Evolutionary conservation across 2,113 vertebrate genomes (phyloP).

Genomic region (Choloepus hoffmanni): DNA sequence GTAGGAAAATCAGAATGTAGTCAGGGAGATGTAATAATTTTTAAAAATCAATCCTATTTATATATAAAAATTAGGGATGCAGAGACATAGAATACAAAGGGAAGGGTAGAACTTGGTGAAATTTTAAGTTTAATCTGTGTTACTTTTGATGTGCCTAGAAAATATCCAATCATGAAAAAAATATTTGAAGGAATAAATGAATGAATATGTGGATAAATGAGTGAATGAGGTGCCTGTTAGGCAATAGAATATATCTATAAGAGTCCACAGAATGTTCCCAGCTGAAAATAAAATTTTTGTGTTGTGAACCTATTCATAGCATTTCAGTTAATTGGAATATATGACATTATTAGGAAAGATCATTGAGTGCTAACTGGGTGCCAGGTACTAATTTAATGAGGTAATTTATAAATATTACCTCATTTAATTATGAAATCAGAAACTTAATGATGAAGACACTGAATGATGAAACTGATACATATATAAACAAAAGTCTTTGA

Average conservation of each 20-base stretch:
- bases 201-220: neutral
- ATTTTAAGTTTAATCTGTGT: neutral
- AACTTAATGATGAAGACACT: neutral
- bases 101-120: neutral
- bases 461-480: neutral
- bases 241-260: neutral
- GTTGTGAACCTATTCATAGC: neutral
- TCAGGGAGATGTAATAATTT: neutral
- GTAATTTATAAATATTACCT: neutral
- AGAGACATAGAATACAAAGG: neutral
- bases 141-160: neutral
- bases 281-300: neutral
- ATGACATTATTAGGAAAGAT: neutral
- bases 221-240: neutral
- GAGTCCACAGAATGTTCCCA: neutral
- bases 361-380: neutral
- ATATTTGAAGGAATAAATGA: neutral
- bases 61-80: neutral
- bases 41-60: neutral
- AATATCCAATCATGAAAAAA: neutral
- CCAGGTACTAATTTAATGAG: neutral
- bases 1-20: neutral
- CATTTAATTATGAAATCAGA: neutral
- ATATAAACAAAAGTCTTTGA: neutral
- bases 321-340: neutral